These are phyloP conservation scores for Hippoglossus hippoglossus DNA, from an alignment of 2,797 vertebrate species.

Conservation along the genomic window DNA sequence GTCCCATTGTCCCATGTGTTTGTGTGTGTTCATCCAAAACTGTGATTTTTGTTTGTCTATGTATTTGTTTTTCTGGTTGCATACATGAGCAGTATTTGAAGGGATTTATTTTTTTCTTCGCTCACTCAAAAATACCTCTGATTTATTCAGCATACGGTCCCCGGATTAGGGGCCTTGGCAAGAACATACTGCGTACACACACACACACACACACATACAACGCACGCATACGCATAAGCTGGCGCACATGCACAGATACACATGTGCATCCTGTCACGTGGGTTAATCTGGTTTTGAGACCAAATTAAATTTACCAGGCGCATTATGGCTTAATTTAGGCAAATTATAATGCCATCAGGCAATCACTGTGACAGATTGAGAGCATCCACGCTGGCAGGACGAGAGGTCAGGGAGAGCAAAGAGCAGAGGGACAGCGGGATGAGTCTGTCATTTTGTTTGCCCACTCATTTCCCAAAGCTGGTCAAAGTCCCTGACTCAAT, in stretches of 20 bases:
- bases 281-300: constrained; percentile 78
- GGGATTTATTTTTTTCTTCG: constrained; percentile 46
- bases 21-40: neutral
- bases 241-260: constrained; percentile 39
- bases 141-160: constrained; percentile 65
- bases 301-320: constrained; percentile 77
- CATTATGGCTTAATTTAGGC: constrained; percentile 77
- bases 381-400: constrained; percentile 64
- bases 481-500: constrained; percentile 59
- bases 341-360: constrained; percentile 75
- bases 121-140: constrained; percentile 49
- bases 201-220: constrained; percentile 42
- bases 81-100: constrained; percentile 53
- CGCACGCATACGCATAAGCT: constrained; percentile 4
- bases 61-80: constrained; percentile 17
- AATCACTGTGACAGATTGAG: constrained; percentile 78
- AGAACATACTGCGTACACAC: constrained; percentile 45
- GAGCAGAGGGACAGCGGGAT: constrained; percentile 52
- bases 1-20: too few relatives aligned
- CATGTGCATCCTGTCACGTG: constrained; percentile 60
- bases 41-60: neutral
- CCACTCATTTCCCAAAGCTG: constrained; percentile 56
- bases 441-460: constrained; percentile 65
- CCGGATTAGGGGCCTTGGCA: constrained; percentile 67
- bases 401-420: constrained; percentile 57